Conservation (phyloP, 2,113 vertebrate species). For the Xiphorhynchus elegans region DNA sequence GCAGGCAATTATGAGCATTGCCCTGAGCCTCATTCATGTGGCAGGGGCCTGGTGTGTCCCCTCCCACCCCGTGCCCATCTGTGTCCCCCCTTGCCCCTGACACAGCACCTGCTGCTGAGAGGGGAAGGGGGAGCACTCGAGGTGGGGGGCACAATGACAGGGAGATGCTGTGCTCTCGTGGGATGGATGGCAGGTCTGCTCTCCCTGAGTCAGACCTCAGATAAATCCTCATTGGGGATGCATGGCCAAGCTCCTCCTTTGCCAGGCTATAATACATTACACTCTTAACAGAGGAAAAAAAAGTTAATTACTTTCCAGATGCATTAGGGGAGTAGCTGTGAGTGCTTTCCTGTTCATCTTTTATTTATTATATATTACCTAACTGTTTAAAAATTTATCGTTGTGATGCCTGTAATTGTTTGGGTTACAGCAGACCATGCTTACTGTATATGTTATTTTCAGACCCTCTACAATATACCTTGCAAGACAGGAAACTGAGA, state of each 20-base stretch:
- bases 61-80: fast-evolving
- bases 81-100: fast-evolving
- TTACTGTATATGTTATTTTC: constrained; percentile 60
- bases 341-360: constrained; percentile 69
- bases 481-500: constrained; percentile 32
- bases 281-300: neutral
- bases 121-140: fast-evolving
- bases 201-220: neutral
- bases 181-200: neutral
- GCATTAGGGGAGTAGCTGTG: constrained; percentile 53
- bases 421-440: constrained; percentile 53
- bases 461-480: constrained; percentile 29
- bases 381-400: constrained; percentile 78
- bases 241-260: constrained; percentile 7
- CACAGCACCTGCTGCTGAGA: neutral
- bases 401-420: constrained; percentile 63
- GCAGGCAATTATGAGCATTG: fast-evolving
- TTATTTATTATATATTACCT: constrained; percentile 76
- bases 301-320: constrained; percentile 72
- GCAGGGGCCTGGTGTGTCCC: neutral
- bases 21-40: fast-evolving
- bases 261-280: constrained; percentile 43
- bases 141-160: fast-evolving
- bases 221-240: constrained; percentile 37
- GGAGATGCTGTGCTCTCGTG: neutral